These are phyloP conservation scores for Centropus bengalensis DNA, from an alignment of 2,113 vertebrate genomes.

Conservation along the genomic window DNA sequence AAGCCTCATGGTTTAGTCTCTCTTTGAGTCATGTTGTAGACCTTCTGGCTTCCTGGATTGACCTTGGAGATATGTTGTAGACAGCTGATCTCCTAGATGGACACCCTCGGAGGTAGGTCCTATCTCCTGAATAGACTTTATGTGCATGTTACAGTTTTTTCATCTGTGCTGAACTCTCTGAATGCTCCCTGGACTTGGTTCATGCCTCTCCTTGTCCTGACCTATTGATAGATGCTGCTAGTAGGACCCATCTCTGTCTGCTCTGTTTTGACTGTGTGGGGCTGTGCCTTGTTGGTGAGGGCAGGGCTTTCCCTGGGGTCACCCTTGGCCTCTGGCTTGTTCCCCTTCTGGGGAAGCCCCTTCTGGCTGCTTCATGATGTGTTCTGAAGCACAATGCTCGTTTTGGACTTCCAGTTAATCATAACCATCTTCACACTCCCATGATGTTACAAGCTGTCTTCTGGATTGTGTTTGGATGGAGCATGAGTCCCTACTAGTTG, in stretches of 20 bases:
- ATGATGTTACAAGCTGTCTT: not conserved
- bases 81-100: not conserved
- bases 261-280: not conserved
- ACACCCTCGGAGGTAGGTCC: not conserved
- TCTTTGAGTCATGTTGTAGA: not conserved
- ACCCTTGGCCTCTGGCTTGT: not conserved
- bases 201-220: not conserved
- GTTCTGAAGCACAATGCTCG: not conserved
- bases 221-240: not conserved
- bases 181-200: not conserved
- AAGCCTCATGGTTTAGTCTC: accelerated
- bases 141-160: not conserved
- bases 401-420: not conserved
- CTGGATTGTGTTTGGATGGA: not conserved
- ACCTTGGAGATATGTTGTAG: no score
- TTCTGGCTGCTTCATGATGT: not conserved
- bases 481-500: not conserved
- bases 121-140: not conserved
- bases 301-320: not conserved
- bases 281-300: not conserved
- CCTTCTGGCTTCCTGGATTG: not conserved
- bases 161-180: not conserved
- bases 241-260: no score
- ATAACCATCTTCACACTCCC: not conserved
- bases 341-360: not conserved